Conservation (phyloP, 30 jellyfish, hydroid and myxozoan species). For the Catostylus mosaicus region DNA sequence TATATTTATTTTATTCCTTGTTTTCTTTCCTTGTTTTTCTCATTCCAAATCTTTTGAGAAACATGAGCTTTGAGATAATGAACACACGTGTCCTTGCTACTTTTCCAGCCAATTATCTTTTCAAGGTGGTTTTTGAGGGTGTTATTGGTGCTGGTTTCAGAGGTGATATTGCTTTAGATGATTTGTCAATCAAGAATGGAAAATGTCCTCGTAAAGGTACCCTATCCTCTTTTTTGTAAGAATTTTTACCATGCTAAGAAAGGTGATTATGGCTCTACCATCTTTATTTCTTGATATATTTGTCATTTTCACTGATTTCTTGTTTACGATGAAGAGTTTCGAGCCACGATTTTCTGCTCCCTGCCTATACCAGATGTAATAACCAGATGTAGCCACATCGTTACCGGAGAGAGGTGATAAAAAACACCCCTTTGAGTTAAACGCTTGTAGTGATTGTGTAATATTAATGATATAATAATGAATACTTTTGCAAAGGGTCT, state of each 20-base stretch:
- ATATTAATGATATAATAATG: too few relatives aligned
- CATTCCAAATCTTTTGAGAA: background rate
- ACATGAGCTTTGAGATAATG: background rate
- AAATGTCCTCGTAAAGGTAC: constrained; percentile 14
- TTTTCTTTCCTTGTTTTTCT: background rate
- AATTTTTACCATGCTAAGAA: background rate
- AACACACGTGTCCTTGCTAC: too few relatives aligned
- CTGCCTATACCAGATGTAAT: too few relatives aligned
- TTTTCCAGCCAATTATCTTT: background rate
- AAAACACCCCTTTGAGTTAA: too few relatives aligned
- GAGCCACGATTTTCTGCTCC: background rate
- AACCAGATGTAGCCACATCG: too few relatives aligned
- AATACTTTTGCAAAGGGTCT: too few relatives aligned
- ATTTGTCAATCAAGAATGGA: background rate
- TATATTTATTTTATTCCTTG: background rate
- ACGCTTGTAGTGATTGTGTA: too few relatives aligned
- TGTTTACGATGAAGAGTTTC: too few relatives aligned
- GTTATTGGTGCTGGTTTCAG: constrained; percentile 17
- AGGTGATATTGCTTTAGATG: constrained; percentile 50
- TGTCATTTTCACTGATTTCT: background rate
- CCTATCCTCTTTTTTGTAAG: background rate
- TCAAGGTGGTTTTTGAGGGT: constrained; percentile 49
- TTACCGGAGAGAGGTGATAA: too few relatives aligned
- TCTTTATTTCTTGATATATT: background rate
- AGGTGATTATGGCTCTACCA: background rate